Conservation (phyloP, 2,113 vertebrate species). For the Baryphthengus martii region DNA sequence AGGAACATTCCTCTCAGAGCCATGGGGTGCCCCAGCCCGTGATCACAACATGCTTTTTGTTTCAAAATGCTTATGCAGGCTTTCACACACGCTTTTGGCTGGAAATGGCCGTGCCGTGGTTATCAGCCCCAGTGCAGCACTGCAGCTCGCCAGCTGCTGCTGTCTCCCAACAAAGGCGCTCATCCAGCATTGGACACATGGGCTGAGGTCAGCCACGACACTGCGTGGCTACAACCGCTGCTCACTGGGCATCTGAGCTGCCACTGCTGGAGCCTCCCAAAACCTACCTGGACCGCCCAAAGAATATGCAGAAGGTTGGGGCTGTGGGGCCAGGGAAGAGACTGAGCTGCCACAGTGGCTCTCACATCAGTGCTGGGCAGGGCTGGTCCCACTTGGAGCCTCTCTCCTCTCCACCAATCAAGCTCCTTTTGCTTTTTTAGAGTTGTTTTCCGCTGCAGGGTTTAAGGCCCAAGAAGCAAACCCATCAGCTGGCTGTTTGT, state of each 20-base stretch:
- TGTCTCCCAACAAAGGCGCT: fast-evolving
- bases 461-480: background rate
- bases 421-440: background rate
- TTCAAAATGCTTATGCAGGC: fast-evolving
- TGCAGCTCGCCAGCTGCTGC: background rate
- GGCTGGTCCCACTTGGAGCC: background rate
- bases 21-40: fast-evolving
- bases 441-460: background rate
- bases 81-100: fast-evolving
- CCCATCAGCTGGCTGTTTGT: background rate
- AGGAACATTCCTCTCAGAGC: fast-evolving
- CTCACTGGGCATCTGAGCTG: no score
- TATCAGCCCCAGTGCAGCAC: fast-evolving
- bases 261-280: background rate
- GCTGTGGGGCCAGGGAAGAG: background rate
- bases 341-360: background rate
- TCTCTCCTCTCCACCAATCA: background rate
- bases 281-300: background rate
- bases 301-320: background rate
- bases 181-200: fast-evolving
- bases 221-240: fast-evolving
- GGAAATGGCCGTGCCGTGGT: fast-evolving
- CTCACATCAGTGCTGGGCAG: background rate
- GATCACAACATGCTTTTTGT: background rate
- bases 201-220: fast-evolving